These are phyloP conservation scores for Orgyia antiqua DNA, from an alignment of 2,888 invertebrate species.

Conservation along the genomic window DNA sequence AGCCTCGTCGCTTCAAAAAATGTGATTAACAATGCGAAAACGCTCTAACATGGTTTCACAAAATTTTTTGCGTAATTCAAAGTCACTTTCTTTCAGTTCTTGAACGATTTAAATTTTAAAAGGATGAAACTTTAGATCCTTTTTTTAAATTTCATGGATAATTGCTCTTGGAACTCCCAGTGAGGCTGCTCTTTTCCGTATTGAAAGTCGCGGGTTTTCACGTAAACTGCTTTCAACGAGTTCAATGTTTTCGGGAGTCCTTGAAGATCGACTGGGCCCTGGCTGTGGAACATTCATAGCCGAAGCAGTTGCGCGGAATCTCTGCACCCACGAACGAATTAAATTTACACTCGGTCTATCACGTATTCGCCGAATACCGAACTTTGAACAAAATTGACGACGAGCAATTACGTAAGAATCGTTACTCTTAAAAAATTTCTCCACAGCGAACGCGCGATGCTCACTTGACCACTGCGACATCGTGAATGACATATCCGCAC, in stretches of 20 bases:
- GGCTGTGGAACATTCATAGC: background rate
- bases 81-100: background rate
- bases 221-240: background rate
- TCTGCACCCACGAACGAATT: background rate
- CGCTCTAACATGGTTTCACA: background rate
- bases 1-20: too few species aligned
- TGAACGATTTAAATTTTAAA: background rate
- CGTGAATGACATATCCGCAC: slow-evolving; percentile 13
- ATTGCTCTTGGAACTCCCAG: background rate
- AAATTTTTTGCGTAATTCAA: background rate
- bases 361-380: background rate
- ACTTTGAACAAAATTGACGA: background rate
- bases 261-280: background rate
- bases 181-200: background rate
- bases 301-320: background rate
- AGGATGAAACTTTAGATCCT: background rate
- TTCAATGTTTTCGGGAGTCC: background rate
- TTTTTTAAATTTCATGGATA: background rate
- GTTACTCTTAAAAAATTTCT: slow-evolving; percentile 8
- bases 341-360: background rate
- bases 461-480: slow-evolving; percentile 18
- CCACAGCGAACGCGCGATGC: slow-evolving; percentile 11
- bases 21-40: too few species aligned
- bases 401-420: background rate
- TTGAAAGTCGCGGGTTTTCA: background rate